These are phyloP conservation scores for Equus przewalskii DNA, from an alignment of 2,113 vertebrate genomes.

Conservation along the genomic window DNA sequence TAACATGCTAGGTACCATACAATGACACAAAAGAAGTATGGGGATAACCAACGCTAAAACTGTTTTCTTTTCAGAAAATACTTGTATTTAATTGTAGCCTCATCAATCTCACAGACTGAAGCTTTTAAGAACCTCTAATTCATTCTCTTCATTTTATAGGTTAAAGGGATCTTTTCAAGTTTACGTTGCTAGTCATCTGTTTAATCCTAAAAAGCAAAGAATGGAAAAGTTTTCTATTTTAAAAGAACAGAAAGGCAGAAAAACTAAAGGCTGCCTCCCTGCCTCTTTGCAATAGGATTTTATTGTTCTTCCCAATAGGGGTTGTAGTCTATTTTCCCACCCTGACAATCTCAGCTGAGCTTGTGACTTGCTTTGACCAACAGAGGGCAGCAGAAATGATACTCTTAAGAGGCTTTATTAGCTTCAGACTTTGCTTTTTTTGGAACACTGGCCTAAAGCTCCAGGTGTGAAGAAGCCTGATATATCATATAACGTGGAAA, in stretches of 20 bases:
- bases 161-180: neutral
- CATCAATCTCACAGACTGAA: neutral
- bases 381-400: neutral
- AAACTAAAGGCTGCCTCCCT: neutral
- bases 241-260: conserved; percentile 40
- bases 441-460: neutral
- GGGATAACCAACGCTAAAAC: neutral
- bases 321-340: neutral
- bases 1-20: neutral
- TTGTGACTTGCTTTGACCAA: conserved; percentile 12
- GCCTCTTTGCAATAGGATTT: neutral
- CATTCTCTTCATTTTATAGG: neutral
- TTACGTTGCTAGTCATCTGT: neutral
- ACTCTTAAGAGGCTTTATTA: neutral
- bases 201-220: conserved; percentile 46
- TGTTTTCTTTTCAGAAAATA: neutral
- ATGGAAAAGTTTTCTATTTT: neutral
- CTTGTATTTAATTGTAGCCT: neutral
- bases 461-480: neutral
- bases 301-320: neutral
- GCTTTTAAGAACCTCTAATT: conserved; percentile 16
- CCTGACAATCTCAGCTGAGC: neutral
- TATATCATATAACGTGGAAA: neutral
- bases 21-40: neutral
- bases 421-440: neutral